Evolutionary conservation across 92 coral and sea anemone genomes (phyloP).

Genomic region (Meandrina meandrites): DNA sequence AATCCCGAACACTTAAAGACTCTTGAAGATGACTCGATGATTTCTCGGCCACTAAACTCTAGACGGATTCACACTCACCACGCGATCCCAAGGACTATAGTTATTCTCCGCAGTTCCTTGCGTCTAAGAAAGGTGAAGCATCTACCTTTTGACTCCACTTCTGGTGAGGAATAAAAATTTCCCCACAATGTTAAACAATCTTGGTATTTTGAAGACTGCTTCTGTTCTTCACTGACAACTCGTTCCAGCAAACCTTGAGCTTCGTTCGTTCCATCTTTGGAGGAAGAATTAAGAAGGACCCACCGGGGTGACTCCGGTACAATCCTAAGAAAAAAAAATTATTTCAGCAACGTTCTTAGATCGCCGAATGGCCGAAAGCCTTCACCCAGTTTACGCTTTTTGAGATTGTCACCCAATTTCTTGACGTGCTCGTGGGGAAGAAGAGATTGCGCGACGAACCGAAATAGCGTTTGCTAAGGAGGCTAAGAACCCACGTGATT

Average conservation of each 20-base stretch:
- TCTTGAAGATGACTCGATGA: too few species aligned
- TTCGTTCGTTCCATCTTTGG: slow-evolving; percentile 47
- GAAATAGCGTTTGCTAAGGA: background rate
- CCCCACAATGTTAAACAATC: slow-evolving; percentile 52
- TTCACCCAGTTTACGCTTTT: too few species aligned
- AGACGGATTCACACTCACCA: slow-evolving; percentile 43
- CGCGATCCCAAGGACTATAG: slow-evolving; percentile 46
- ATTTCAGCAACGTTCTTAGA: background rate
- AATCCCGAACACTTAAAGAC: too few species aligned
- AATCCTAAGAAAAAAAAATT: slow-evolving; percentile 28
- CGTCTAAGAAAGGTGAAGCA: slow-evolving; percentile 63
- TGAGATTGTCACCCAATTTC: background rate
- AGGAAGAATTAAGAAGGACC: slow-evolving; percentile 53
- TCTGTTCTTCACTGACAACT: slow-evolving; percentile 48
- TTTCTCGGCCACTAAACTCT: too few species aligned
- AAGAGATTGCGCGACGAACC: background rate
- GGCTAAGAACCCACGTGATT: background rate
- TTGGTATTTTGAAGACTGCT: slow-evolving; percentile 18
- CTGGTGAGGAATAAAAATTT: slow-evolving; percentile 5
- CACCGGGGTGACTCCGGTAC: slow-evolving; percentile 86
- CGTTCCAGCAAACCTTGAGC: slow-evolving; percentile 68
- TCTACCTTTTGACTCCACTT: slow-evolving; percentile 18
- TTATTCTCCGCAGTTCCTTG: slow-evolving; percentile 53
- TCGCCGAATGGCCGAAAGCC: too few species aligned
- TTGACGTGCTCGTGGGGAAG: background rate